Conservation (phyloP, 2,797 vertebrate genomes). For the Euphonia xanthogaster region DNA sequence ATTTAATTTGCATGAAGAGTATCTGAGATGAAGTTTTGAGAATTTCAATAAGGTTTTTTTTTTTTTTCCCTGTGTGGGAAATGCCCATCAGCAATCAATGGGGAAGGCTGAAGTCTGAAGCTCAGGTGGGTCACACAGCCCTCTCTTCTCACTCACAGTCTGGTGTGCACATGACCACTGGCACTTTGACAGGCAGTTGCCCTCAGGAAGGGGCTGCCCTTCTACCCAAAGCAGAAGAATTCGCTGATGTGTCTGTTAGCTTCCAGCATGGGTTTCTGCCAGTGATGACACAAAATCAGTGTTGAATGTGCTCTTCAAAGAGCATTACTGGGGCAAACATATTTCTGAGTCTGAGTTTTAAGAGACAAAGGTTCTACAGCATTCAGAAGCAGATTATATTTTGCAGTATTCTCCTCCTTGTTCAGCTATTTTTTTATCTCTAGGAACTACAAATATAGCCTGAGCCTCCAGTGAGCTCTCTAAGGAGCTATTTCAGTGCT, state of each 20-base stretch:
- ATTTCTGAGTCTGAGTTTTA: neutral
- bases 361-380: neutral
- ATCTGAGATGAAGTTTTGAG: neutral
- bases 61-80: neutral
- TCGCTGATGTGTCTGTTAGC: neutral
- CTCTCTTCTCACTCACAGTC: neutral
- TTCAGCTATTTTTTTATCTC: neutral
- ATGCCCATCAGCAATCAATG: neutral
- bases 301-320: neutral
- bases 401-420: neutral
- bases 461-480: neutral
- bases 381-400: neutral
- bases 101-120: neutral
- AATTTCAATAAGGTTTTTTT: neutral
- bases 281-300: neutral
- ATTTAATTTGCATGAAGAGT: neutral
- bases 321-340: neutral
- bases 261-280: neutral
- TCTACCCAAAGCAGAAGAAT: neutral
- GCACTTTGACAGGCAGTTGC: neutral
- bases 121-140: neutral
- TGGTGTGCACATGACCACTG: neutral
- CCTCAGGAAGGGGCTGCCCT: neutral
- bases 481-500: slow-evolving; percentile 4
- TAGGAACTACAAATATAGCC: neutral